Evolutionary conservation across 2,113 vertebrate genomes (phyloP).

Genomic region (Trichomycterus rosablanca): DNA sequence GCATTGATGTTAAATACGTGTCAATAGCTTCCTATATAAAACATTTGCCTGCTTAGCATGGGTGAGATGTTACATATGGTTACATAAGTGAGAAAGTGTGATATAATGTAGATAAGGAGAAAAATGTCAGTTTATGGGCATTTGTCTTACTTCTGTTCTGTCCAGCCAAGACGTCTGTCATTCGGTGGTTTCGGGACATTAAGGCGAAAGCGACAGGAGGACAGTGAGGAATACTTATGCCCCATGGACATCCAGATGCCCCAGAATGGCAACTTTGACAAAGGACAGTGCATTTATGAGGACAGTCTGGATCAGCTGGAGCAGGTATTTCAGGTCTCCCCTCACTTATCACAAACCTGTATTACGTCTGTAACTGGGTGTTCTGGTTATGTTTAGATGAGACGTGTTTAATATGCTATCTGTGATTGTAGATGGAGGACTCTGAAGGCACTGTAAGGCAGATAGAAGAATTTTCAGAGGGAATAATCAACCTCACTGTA

Average conservation of each 20-base stretch:
- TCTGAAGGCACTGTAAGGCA: conserved; percentile 90
- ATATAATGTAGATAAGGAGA: no score
- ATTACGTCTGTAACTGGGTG: no score
- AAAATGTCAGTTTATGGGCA: no score
- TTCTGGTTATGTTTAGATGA: no score
- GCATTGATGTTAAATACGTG: no score
- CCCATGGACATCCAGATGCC: conserved; percentile 86
- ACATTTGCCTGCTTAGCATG: no score
- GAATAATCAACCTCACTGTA: conserved; percentile 95
- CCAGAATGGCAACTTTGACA: conserved; percentile 71
- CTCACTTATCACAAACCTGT: background rate
- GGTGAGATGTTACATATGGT: no score
- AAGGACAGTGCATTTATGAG: conserved; percentile 66
- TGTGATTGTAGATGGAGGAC: conserved; percentile 86
- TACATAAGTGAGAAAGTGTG: no score
- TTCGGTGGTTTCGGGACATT: conserved; percentile 88
- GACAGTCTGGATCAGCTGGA: conserved; percentile 83
- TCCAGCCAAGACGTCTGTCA: conserved; percentile 82
- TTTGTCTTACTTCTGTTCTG: background rate
- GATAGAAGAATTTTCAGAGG: conserved; percentile 93
- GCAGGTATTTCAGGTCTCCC: conserved; percentile 64
- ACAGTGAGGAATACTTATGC: conserved; percentile 86
- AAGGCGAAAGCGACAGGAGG: conserved; percentile 87
- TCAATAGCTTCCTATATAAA: no score
- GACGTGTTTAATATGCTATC: no score